Percentiles rank a stretch among this genome's conserved stretches.
Conservation (phyloP, 1,140 invertebrate species). For the Trichonephila inaurata region DNA sequence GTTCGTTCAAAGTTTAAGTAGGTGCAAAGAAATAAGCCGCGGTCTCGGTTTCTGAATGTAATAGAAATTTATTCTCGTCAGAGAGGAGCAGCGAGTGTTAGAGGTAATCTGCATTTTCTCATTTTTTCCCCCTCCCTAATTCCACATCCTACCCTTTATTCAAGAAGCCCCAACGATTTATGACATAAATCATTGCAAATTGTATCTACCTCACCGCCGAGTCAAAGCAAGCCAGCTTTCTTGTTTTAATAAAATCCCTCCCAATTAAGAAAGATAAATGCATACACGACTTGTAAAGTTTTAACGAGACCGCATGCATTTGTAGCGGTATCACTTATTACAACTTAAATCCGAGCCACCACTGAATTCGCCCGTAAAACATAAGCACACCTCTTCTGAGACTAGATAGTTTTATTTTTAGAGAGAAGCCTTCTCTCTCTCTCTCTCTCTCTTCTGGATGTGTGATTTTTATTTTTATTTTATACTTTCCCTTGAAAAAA, state of each 20-base stretch:
- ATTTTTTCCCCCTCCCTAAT: slow-evolving; percentile 41
- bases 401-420: slow-evolving; percentile 60
- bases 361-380: slow-evolving; percentile 64
- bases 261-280: slow-evolving; percentile 74
- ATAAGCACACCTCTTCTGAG: slow-evolving; percentile 45
- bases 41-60: slow-evolving; percentile 5
- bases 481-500: not conserved
- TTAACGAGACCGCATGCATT: slow-evolving; percentile 57
- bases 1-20: slow-evolving; percentile 41
- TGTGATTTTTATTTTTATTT: slow-evolving; percentile 35
- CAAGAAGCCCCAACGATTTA: slow-evolving; percentile 26
- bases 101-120: slow-evolving; percentile 52
- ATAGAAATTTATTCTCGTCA: slow-evolving; percentile 50
- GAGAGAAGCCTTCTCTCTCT: not conserved
- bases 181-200: slow-evolving; percentile 68
- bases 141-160: slow-evolving; percentile 15
- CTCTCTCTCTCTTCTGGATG: not conserved
- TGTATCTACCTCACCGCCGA: slow-evolving; percentile 41
- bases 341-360: slow-evolving; percentile 47
- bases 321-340: slow-evolving; percentile 49
- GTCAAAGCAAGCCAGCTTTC: slow-evolving; percentile 23
- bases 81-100: not conserved
- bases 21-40: slow-evolving; percentile 42
- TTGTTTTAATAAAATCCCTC: slow-evolving; percentile 73
- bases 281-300: slow-evolving; percentile 65